Base-by-base conservation (phyloP, 2,888 invertebrate genomes). In the Embidobia sp. region DNA sequence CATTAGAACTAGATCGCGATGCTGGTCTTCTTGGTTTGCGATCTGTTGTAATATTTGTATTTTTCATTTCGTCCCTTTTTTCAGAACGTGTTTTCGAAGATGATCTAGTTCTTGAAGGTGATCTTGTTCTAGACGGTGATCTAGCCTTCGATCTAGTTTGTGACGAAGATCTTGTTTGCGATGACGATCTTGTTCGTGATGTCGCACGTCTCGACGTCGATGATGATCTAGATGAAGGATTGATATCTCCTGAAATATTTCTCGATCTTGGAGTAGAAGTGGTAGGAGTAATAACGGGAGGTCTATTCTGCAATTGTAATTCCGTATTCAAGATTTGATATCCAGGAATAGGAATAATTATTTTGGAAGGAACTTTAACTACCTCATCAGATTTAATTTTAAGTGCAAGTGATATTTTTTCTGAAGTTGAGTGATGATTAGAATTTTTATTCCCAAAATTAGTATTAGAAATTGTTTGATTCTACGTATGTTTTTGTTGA, bases 1-100 rank as follows among this genome's bases (percentile, higher is more conserved):
- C n/a, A n/a, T n/a, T n/a, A 3, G 89, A 88, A 57, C 70, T 88
- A 0, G 86, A 83, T 42, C 87, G 84, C 1, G 87, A 87, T 0
- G 85, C 78, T 3, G 83, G 72, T 40, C 83, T 78, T 66, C 79
- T 84, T 0, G 44, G 42, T 57, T 59, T 80, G 46, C 26, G 70
- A 70, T 3, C 55, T n/a, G 10, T 10, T 33, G 5, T 33, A 1
- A 6, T 11, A n/a, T 11, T 1, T 40, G 48, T 1, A 33, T 5
- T 44, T 0, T 82, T 80, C 0, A 77, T 59, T 3, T 79, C 83
- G 7, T 82, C 81, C 3, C 77, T 63, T 3, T 80, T 82, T 7
- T 82, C 81, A 4, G 49, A 73, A 27, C 85, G 79, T 2, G 82
- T 83, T 26, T 80, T 84, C 1, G 87, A 87, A 1, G 85, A 85